phyloP scores from a whole-genome alignment of 2,113 vertebrate genomes.

The Gallinago paraguaiae region DNA sequence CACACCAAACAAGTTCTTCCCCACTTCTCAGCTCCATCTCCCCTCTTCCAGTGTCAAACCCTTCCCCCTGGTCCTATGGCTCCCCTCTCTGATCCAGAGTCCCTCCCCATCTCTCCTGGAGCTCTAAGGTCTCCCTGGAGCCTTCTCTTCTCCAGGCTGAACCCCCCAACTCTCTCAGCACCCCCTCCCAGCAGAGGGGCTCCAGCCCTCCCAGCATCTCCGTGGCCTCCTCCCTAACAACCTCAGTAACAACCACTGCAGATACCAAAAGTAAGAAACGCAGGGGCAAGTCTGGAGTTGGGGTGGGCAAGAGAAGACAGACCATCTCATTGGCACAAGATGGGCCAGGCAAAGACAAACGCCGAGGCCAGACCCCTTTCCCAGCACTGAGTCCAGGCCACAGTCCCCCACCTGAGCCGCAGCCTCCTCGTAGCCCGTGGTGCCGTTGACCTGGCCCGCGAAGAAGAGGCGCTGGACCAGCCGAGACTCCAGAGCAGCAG shows the following conservation, averaged over 20 bases:
- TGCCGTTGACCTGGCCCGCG: conserved; percentile 96
- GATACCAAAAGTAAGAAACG: neutral
- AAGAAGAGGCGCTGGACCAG: conserved; percentile 90
- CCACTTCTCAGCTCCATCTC: too few species aligned
- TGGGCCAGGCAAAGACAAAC: fast-evolving
- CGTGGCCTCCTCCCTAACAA: too few species aligned
- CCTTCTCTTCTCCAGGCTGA: too few species aligned
- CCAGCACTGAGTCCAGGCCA: fast-evolving
- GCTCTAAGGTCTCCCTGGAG: too few species aligned
- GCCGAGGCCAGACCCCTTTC: neutral
- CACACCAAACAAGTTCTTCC: too few species aligned
- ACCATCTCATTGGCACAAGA: neutral
- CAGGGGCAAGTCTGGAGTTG: neutral
- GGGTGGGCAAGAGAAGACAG: neutral
- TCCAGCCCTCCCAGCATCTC: too few species aligned
- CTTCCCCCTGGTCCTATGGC: too few species aligned
- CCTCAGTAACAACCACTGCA: neutral
- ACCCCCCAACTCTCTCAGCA: too few species aligned
- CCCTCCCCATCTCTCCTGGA: too few species aligned
- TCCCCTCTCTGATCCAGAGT: too few species aligned
- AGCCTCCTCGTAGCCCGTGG: conserved; percentile 96
- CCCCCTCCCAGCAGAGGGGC: too few species aligned
- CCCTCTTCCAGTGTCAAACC: too few species aligned
- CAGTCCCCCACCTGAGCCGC: conserved; percentile 85
- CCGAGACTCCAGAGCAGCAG: conserved; percentile 84